These are phyloP conservation scores for Thera obeliscata DNA, from an alignment of 2,888 invertebrate genomes.

Conservation along the genomic window DNA sequence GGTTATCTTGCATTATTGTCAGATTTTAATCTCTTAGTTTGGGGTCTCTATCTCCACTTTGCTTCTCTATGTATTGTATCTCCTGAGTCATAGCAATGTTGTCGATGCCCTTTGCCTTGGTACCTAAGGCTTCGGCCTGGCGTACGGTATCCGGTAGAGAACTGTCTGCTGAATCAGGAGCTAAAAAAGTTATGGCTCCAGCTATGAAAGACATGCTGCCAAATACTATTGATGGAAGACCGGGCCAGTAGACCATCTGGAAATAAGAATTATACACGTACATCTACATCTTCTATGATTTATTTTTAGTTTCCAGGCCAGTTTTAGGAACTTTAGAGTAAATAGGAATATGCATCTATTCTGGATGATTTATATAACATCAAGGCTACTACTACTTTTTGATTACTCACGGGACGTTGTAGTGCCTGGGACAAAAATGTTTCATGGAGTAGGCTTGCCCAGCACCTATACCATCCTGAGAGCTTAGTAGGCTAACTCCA, in stretches of 20 bases:
- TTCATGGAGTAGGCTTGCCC: too few relatives aligned
- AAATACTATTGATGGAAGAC: conserved; percentile 67
- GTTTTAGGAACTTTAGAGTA: too few relatives aligned
- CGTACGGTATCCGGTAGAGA: conserved; percentile 66
- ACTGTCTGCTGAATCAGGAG: conserved; percentile 64
- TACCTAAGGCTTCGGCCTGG: conserved; percentile 67
- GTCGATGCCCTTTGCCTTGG: conserved; percentile 34
- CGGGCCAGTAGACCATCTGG: conserved; percentile 67
- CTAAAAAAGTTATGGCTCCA: conserved; percentile 62
- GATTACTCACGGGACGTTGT: too few relatives aligned
- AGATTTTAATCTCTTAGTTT: conserved; percentile 12
- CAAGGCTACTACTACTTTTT: too few relatives aligned
- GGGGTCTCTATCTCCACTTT: conserved; percentile 10
- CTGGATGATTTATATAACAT: too few relatives aligned
- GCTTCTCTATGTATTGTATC: conserved; percentile 8
- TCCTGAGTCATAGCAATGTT: conserved; percentile 38
- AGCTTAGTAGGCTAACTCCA: too few relatives aligned
- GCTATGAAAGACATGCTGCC: conserved; percentile 61
- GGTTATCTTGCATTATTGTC: conserved; percentile 4
- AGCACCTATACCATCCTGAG: too few relatives aligned
- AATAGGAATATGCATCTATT: too few relatives aligned
- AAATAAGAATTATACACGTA: conserved; percentile 30
- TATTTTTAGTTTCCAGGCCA: too few relatives aligned
- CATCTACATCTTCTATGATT: neutral
- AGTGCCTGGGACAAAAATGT: too few relatives aligned